Percentiles rank a stretch among this genome's conserved stretches.
phyloP scores from a whole-genome alignment of 2,888 invertebrate species.

The Tryphoninae sp. region DNA sequence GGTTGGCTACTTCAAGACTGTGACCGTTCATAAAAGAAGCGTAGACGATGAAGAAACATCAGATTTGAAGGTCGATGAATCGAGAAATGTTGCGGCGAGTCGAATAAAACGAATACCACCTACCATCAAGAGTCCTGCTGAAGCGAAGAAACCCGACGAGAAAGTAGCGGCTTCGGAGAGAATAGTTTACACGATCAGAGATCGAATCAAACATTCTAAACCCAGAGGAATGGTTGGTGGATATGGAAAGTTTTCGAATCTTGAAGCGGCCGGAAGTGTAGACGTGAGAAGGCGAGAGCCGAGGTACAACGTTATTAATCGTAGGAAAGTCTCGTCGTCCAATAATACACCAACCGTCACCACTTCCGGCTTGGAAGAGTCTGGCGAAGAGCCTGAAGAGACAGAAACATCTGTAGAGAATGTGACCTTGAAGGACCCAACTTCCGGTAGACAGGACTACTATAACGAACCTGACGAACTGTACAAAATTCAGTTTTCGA shows the following conservation, averaged over 20 bases:
- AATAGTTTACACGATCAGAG: conserved; percentile 69
- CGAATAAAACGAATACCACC: not conserved
- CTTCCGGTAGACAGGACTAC: conserved; percentile 35
- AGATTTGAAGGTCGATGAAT: conserved; percentile 21
- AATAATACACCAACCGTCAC: not conserved
- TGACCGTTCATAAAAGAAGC: conserved; percentile 66
- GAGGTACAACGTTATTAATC: conserved; percentile 64
- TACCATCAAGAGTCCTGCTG: not conserved
- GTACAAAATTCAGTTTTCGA: conserved; percentile 58
- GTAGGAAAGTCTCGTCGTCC: not conserved
- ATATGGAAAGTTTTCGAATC: conserved; percentile 66
- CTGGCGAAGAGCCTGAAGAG: not conserved
- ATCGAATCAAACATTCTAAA: conserved; percentile 69
- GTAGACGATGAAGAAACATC: conserved; percentile 39
- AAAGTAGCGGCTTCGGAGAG: conserved; percentile 55
- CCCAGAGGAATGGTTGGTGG: conserved; percentile 66
- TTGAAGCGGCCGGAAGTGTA: conserved; percentile 53
- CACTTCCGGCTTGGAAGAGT: not conserved
- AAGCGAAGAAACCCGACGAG: not conserved
- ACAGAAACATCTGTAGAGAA: not conserved
- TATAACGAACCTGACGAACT: conserved; percentile 55
- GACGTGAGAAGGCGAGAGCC: conserved; percentile 74
- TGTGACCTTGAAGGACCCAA: not conserved
- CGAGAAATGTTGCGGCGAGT: not conserved
- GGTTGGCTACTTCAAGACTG: conserved; percentile 62